These are phyloP conservation scores for Plectus sambesii DNA, from an alignment of 1,140 invertebrate genomes.

Conservation along the genomic window DNA sequence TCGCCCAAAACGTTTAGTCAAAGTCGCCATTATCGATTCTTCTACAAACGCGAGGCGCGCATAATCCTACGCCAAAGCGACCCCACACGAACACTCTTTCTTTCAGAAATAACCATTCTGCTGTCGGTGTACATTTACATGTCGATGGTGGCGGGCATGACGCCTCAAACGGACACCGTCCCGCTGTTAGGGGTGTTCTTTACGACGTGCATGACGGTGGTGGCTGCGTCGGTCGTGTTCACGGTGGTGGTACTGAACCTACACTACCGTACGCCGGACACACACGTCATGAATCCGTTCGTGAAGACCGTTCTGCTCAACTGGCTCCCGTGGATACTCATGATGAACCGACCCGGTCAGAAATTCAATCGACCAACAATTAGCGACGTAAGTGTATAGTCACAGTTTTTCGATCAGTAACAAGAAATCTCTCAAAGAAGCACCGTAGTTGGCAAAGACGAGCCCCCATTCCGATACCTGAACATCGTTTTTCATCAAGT, in stretches of 20 bases:
- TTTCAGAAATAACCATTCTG: not conserved
- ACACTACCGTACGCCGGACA: not conserved
- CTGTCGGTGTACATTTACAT: not conserved
- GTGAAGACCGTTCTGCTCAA: constrained; percentile 41
- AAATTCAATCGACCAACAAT: no score
- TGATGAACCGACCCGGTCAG: constrained; percentile 42
- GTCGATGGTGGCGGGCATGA: not conserved
- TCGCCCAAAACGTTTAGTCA: no score
- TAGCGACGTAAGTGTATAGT: no score
- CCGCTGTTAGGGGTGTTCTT: not conserved
- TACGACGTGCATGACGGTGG: not conserved
- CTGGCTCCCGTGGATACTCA: constrained; percentile 39
- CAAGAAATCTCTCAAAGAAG: no score
- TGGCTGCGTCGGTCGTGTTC: not conserved
- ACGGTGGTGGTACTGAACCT: not conserved
- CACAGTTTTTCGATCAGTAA: no score
- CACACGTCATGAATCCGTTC: not conserved
- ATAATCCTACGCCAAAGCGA: no score
- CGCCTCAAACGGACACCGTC: not conserved
- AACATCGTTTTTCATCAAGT: no score
- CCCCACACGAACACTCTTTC: no score
- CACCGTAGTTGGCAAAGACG: no score
- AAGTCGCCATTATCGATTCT: no score
- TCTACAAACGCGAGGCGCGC: no score
- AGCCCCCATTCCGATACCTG: no score